Percentiles rank a stretch among this genome's conserved stretches.
Evolutionary conservation across 2,797 vertebrate genomes (phyloP).

Genomic region (Muscicapa comitata): DNA sequence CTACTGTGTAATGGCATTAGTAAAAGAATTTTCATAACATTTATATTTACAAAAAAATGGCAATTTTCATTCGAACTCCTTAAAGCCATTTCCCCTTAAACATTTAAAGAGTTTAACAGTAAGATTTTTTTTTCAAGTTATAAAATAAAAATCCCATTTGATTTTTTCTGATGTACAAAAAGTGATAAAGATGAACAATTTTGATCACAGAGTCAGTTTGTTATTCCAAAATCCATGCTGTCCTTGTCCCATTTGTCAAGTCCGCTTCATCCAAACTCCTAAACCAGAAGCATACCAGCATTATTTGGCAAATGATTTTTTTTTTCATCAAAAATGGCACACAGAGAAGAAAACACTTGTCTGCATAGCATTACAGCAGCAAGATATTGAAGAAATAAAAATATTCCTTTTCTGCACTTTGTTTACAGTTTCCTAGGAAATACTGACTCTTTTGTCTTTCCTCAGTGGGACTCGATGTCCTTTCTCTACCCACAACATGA

Average conservation of each 20-base stretch:
- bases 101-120: conserved; percentile 90
- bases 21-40: conserved; percentile 84
- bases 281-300: conserved; percentile 77
- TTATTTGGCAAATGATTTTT: conserved; percentile 87
- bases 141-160: conserved; percentile 97
- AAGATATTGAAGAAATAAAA: conserved; percentile 82
- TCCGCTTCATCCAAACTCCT: conserved; percentile 75
- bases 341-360: conserved; percentile 83
- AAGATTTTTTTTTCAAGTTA: conserved; percentile 87
- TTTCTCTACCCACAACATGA: conserved; percentile 62
- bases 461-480: conserved; percentile 63
- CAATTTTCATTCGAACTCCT: conserved; percentile 90
- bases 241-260: conserved; percentile 74
- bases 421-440: conserved; percentile 75
- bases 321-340: conserved; percentile 82
- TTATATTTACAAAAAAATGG: conserved; percentile 96
- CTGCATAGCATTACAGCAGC: conserved; percentile 97
- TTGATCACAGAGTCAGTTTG: conserved; percentile 84
- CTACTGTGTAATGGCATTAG: conserved; percentile 91
- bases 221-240: conserved; percentile 78
- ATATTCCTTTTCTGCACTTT: conserved; percentile 77
- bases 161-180: conserved; percentile 97
- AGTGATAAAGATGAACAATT: conserved; percentile 95
- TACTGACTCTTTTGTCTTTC: conserved; percentile 56
- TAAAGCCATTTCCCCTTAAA: conserved; percentile 96